These are phyloP conservation scores for Melanerpes aurifrons DNA, from an alignment of 2,113 vertebrate genomes.

Conservation along the genomic window DNA sequence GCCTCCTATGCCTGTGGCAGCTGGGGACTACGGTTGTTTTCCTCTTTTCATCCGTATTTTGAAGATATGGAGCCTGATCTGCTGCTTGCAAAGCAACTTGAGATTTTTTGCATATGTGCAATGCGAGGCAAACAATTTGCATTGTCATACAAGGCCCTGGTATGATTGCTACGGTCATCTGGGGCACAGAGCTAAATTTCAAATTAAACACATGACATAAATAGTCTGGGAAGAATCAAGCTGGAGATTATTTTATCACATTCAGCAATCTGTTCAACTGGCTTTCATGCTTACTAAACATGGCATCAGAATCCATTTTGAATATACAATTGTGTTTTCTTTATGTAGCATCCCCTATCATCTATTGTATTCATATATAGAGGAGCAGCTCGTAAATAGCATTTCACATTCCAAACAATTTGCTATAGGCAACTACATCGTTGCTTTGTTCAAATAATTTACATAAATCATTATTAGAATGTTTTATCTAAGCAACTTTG, in stretches of 20 bases:
- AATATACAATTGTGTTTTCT: conserved; percentile 40
- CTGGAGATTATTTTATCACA: conserved; percentile 56
- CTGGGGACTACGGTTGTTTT: conserved; percentile 46
- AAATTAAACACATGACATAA: conserved; percentile 47
- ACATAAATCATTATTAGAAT: conserved; percentile 79
- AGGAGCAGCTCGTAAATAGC: conserved; percentile 50
- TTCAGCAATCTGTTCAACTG: conserved; percentile 43
- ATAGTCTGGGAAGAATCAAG: conserved; percentile 56
- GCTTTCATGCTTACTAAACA: conserved; percentile 20
- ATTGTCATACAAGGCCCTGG: background rate
- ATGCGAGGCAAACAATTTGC: background rate
- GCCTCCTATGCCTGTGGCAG: conserved; percentile 22
- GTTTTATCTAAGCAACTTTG: conserved; percentile 74
- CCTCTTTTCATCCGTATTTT: conserved; percentile 13
- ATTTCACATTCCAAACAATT: conserved; percentile 74
- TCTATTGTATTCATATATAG: conserved; percentile 51
- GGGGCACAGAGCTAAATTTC: conserved; percentile 33
- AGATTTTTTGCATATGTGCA: background rate
- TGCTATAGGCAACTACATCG: conserved; percentile 74
- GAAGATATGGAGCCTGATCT: background rate
- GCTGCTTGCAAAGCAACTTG: background rate
- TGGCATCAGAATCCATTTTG: conserved; percentile 46
- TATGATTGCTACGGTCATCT: conserved; percentile 31
- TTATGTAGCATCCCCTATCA: conserved; percentile 34
- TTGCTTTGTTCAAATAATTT: conserved; percentile 78